Percentiles rank a stretch among this genome's conserved stretches.
phyloP scores from a whole-genome alignment of 2,797 vertebrate species.

The Sphaeramia orbicularis region DNA sequence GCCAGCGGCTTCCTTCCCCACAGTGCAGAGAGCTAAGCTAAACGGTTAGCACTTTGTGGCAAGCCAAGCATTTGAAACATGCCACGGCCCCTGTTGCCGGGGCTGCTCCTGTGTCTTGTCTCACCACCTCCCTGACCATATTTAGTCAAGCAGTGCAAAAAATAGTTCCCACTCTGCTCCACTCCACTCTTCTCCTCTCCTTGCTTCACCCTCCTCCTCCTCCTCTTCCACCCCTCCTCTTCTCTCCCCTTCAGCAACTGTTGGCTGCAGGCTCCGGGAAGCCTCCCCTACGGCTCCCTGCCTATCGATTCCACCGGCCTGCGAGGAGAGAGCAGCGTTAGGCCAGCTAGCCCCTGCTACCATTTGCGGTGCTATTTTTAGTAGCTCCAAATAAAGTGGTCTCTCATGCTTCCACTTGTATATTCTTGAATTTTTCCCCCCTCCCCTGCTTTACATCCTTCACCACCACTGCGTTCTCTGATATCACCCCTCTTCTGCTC shows the following conservation, averaged over 20 bases:
- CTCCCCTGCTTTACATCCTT: slow-evolving; percentile 72
- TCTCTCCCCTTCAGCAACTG: slow-evolving; percentile 85
- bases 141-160: slow-evolving; percentile 99
- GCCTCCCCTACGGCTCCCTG: slow-evolving; percentile 89
- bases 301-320: slow-evolving; percentile 93
- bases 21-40: slow-evolving; percentile 49
- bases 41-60: slow-evolving; percentile 69
- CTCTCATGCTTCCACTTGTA: slow-evolving; percentile 90
- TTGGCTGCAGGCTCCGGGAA: slow-evolving; percentile 89
- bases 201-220: slow-evolving; percentile 22
- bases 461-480: slow-evolving; percentile 64
- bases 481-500: slow-evolving; percentile 69
- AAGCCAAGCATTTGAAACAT: slow-evolving; percentile 94
- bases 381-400: slow-evolving; percentile 96
- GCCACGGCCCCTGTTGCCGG: slow-evolving; percentile 89
- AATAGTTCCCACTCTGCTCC: slow-evolving; percentile 88
- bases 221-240: slow-evolving; percentile 17
- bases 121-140: slow-evolving; percentile 98
- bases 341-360: slow-evolving; percentile 83
- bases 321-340: slow-evolving; percentile 76
- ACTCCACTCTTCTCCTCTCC: slow-evolving; percentile 59
- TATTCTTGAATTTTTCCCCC: slow-evolving; percentile 83
- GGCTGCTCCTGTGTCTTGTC: slow-evolving; percentile 91
- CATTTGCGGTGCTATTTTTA: slow-evolving; percentile 92
- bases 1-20: slow-evolving; percentile 42